phyloP scores from a whole-genome alignment of 2,888 invertebrate species.

The Heteropelma amictum region DNA sequence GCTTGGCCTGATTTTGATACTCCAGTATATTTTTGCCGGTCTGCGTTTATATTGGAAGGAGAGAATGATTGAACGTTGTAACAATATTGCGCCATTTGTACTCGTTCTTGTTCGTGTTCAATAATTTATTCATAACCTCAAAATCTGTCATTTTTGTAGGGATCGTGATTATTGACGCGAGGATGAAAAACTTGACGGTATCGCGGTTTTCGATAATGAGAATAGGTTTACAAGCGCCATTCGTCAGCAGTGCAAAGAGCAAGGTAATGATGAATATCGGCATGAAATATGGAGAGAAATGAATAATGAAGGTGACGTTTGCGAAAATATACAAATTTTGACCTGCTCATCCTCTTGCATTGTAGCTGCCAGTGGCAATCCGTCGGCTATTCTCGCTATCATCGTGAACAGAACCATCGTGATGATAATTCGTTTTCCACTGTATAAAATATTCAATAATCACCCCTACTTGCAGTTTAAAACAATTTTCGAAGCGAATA shows the following conservation, averaged over 20 bases:
- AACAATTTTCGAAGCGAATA: constrained; percentile 1
- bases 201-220: background rate
- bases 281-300: constrained; percentile 34
- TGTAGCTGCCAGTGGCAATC: constrained; percentile 95
- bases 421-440: constrained; percentile 19
- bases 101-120: too few species aligned
- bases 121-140: too few species aligned
- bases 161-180: too few species aligned
- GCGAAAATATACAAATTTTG: constrained; percentile 66
- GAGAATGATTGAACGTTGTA: background rate
- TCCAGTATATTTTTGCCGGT: constrained; percentile 95
- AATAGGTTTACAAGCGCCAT: too few species aligned
- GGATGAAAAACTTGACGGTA: too few species aligned
- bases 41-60: constrained; percentile 80
- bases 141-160: too few species aligned
- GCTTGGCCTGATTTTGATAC: constrained; percentile 99
- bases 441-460: constrained; percentile 8
- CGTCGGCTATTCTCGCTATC: constrained; percentile 97
- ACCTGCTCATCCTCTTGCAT: constrained; percentile 99
- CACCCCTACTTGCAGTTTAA: constrained; percentile 6
- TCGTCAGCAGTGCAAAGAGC: too few species aligned
- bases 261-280: background rate
- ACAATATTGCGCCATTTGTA: too few species aligned
- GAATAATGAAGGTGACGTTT: constrained; percentile 35
- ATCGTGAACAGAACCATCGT: constrained; percentile 98